phyloP scores from a whole-genome alignment of 1,140 invertebrate genomes.

The Diachasmimorpha longicaudata region DNA sequence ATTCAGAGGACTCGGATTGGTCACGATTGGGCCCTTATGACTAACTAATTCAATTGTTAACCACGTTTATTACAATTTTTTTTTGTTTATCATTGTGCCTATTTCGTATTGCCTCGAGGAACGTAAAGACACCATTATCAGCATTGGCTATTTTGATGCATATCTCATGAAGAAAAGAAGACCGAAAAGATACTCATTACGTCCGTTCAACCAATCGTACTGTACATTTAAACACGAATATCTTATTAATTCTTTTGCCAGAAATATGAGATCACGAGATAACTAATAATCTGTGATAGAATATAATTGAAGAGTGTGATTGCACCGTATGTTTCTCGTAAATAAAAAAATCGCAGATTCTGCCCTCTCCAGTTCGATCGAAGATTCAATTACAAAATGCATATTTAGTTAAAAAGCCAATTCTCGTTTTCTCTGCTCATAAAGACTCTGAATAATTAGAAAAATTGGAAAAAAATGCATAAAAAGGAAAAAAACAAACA shows the following conservation, averaged over 20 bases:
- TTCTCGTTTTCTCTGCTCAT: background rate
- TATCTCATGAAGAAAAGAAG: background rate
- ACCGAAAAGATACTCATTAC: background rate
- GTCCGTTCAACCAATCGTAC: too few relatives aligned
- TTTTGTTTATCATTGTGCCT: slow-evolving; percentile 1
- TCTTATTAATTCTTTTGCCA: background rate
- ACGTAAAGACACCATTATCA: slow-evolving; percentile 2
- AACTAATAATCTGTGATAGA: slow-evolving; percentile 6
- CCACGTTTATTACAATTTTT: background rate
- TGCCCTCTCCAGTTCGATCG: background rate
- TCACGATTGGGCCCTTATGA: slow-evolving; percentile 52
- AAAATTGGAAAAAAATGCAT: background rate
- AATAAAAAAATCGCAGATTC: background rate
- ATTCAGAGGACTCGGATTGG: slow-evolving; percentile 66
- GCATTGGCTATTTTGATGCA: background rate
- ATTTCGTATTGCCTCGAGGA: background rate
- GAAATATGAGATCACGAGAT: slow-evolving; percentile 17
- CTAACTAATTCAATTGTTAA: background rate
- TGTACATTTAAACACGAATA: background rate
- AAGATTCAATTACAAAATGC: background rate
- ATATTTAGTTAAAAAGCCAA: slow-evolving; percentile 4
- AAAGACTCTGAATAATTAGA: background rate
- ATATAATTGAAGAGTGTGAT: background rate
- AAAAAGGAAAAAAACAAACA: background rate
- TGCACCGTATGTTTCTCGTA: slow-evolving; percentile 1